These are phyloP conservation scores for Trachemys scripta DNA, from an alignment of 2,113 vertebrate genomes.

Conservation along the genomic window DNA sequence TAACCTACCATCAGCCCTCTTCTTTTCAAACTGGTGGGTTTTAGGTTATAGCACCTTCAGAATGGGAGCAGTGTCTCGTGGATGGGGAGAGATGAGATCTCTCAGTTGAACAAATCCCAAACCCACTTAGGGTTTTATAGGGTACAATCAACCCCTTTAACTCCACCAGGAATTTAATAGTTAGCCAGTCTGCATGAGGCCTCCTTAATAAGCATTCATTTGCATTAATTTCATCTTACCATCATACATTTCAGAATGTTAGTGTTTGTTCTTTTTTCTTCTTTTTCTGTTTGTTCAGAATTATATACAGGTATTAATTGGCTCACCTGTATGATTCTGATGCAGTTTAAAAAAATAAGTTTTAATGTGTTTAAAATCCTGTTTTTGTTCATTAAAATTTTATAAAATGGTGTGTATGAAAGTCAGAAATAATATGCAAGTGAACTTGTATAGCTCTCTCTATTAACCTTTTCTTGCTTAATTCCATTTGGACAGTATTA, in stretches of 20 bases:
- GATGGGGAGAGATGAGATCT: background rate
- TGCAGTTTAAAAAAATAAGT: background rate
- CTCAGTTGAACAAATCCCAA: background rate
- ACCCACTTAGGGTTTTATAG: background rate
- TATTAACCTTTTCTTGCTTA: constrained; percentile 23
- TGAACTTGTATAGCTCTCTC: background rate
- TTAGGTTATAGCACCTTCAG: background rate
- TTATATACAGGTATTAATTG: background rate
- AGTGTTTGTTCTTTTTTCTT: background rate
- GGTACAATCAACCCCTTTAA: background rate
- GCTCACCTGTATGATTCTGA: background rate
- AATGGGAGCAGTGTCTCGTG: background rate
- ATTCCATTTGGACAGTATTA: constrained; percentile 79
- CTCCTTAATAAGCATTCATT: background rate
- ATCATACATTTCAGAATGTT: background rate
- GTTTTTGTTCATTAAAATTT: background rate
- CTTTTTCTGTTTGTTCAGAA: background rate
- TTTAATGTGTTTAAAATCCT: background rate
- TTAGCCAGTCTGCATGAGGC: background rate
- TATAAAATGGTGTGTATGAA: background rate
- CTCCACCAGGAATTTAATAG: background rate
- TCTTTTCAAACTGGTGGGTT: background rate
- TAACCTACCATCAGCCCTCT: background rate
- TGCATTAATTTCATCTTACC: background rate
- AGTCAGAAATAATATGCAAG: background rate